phyloP scores from a whole-genome alignment of 2,797 vertebrate genomes.

The Anomalospiza imberbis region DNA sequence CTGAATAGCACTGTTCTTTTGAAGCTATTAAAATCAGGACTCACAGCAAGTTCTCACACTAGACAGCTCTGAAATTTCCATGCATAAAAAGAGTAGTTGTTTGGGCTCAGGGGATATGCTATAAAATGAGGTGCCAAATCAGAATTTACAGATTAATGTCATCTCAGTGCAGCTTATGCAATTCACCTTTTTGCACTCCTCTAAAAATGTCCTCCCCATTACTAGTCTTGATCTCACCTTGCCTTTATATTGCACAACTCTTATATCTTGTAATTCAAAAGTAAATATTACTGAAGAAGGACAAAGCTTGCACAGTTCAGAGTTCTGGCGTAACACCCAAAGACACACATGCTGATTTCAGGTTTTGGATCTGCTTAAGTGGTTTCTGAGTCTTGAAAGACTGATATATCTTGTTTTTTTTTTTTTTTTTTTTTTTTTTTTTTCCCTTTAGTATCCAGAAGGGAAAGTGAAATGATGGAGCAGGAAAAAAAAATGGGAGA shows the following conservation, averaged over 20 bases:
- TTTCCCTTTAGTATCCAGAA: neutral
- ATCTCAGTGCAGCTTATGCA: neutral
- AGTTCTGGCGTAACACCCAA: neutral
- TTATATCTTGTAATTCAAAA: neutral
- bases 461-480: neutral
- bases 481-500: neutral
- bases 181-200: neutral
- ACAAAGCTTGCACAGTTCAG: neutral
- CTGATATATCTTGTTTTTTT: accelerated
- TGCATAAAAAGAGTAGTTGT: neutral
- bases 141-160: neutral
- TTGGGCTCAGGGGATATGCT: neutral
- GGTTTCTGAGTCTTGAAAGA: neutral
- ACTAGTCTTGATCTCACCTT: neutral
- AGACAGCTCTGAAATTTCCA: slow-evolving; percentile 28
- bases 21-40: slow-evolving; percentile 68
- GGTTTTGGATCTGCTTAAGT: neutral
- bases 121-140: neutral
- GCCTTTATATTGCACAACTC: neutral
- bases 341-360: neutral
- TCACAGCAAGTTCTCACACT: slow-evolving; percentile 36
- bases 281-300: neutral
- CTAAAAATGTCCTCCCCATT: neutral
- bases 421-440: too few relatives aligned
- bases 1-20: slow-evolving; percentile 61